These are phyloP conservation scores for Ectropis crepuscularia DNA, from an alignment of 2,888 invertebrate species.

Conservation along the genomic window DNA sequence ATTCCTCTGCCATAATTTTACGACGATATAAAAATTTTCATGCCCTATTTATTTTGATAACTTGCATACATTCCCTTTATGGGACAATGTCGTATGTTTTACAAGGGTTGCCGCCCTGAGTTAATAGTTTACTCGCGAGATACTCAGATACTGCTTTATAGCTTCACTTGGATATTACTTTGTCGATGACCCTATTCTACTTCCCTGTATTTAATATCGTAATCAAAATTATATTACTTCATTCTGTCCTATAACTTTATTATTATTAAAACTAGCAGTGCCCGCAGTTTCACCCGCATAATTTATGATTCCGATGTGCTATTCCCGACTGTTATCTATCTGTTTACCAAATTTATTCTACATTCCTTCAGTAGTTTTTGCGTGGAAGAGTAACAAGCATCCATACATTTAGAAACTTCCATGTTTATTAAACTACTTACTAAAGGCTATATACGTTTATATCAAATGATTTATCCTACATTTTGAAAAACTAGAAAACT, in stretches of 20 bases:
- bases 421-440: no score
- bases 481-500: no score
- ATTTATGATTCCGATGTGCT: no score
- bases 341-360: no score
- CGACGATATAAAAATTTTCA: constrained; percentile 27
- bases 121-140: constrained; percentile 28
- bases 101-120: constrained; percentile 25
- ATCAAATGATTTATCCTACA: no score
- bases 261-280: not conserved
- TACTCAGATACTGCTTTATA: constrained; percentile 21
- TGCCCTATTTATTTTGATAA: constrained; percentile 36
- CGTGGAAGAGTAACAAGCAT: no score
- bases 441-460: no score
- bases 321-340: no score
- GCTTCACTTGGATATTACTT: constrained; percentile 30
- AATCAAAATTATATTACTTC: constrained; percentile 23
- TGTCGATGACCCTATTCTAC: constrained; percentile 24
- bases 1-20: constrained; percentile 27
- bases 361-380: no score
- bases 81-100: constrained; percentile 30
- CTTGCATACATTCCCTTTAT: constrained; percentile 33
- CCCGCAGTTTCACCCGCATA: no score
- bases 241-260: not conserved
- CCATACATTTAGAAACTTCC: no score
- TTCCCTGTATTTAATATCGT: constrained; percentile 15